These are phyloP conservation scores for Rana temporaria DNA, from an alignment of 2,113 vertebrate genomes.

Conservation along the genomic window DNA sequence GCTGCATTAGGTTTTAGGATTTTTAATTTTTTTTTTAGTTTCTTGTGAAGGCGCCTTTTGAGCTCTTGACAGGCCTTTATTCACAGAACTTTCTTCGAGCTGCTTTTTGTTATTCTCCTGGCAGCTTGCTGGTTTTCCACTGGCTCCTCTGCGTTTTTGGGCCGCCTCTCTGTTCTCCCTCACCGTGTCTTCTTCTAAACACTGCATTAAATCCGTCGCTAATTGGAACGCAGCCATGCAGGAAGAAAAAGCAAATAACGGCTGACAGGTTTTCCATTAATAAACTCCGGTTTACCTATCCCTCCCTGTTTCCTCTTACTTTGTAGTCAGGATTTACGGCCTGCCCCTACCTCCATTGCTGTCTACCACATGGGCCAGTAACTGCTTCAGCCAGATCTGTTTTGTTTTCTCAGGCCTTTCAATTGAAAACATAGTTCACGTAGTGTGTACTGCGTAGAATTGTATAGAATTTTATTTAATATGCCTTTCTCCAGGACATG, in stretches of 20 bases:
- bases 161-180: neutral
- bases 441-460: neutral
- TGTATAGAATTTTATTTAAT: neutral
- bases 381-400: neutral
- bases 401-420: neutral
- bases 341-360: conserved; percentile 5
- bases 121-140: conserved; percentile 40
- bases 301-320: conserved; percentile 39
- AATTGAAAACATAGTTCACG: neutral
- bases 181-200: conserved; percentile 22
- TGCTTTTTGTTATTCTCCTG: conserved; percentile 37
- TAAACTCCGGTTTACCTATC: conserved; percentile 31
- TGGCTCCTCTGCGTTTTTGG: conserved; percentile 15
- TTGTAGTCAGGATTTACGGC: conserved; percentile 39
- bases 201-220: conserved; percentile 13
- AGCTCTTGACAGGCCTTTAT: conserved; percentile 27
- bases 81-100: conserved; percentile 23
- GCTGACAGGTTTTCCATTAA: conserved; percentile 50
- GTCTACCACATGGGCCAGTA: conserved; percentile 10
- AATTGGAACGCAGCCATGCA: conserved; percentile 51
- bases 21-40: conserved; percentile 9
- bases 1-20: conserved; percentile 8
- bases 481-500: too few species aligned
- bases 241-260: conserved; percentile 39
- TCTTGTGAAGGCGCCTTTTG: conserved; percentile 13